These are phyloP conservation scores for Bucco capensis DNA, from an alignment of 2,113 vertebrate genomes.

Conservation along the genomic window DNA sequence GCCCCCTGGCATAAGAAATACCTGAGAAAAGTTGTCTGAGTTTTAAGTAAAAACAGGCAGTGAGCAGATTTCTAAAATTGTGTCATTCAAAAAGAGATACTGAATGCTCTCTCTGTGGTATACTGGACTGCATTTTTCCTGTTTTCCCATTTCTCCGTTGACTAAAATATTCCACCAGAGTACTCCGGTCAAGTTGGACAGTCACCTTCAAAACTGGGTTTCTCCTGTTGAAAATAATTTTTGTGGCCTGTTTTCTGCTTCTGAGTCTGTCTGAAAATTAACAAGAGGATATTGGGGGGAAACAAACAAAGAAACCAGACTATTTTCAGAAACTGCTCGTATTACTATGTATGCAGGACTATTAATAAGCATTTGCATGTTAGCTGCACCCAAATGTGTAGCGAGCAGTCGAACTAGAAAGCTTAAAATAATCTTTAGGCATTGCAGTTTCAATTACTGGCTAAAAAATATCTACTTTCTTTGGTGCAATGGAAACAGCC, in stretches of 20 bases:
- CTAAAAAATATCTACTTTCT: neutral
- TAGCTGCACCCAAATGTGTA: neutral
- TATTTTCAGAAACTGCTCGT: neutral
- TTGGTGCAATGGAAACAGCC: neutral
- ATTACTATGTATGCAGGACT: neutral
- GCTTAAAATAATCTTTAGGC: neutral
- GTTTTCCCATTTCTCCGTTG: neutral
- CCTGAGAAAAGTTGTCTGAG: neutral
- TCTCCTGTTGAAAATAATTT: neutral
- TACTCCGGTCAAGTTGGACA: neutral
- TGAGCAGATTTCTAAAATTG: neutral
- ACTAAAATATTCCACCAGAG: neutral
- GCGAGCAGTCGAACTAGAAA: neutral
- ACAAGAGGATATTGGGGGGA: neutral
- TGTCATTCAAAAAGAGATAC: neutral
- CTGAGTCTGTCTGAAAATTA: neutral
- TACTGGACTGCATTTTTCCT: neutral
- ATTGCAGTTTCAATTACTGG: neutral
- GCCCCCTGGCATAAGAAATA: neutral
- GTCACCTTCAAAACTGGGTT: neutral
- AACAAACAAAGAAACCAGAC: neutral
- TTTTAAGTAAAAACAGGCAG: neutral
- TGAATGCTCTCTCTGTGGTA: neutral
- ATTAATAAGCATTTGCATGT: neutral
- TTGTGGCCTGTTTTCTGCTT: neutral